Conservation (phyloP, 2,888 invertebrate genomes). For the Rhamphomyia laevipes region DNA sequence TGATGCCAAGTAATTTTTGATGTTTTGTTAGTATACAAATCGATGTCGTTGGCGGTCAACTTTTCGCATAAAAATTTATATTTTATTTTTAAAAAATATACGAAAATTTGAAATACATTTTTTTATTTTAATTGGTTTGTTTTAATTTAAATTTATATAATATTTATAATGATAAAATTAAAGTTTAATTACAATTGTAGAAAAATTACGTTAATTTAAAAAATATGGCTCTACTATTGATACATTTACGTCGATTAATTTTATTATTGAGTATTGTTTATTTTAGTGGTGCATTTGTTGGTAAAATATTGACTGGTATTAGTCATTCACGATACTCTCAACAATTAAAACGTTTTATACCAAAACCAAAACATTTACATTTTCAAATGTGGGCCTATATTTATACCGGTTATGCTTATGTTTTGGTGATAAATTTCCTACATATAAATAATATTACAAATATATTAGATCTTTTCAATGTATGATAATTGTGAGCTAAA, state of each 20-base stretch:
- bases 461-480: constrained; percentile 25
- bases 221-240: constrained; percentile 30
- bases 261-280: constrained; percentile 33
- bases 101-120: too few species aligned
- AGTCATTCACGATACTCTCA: constrained; percentile 20
- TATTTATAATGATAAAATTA: background rate
- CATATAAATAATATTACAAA: constrained; percentile 25
- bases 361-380: constrained; percentile 25
- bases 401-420: constrained; percentile 30
- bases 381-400: constrained; percentile 36
- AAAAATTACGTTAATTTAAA: background rate
- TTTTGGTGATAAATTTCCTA: constrained; percentile 29
- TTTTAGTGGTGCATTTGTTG: constrained; percentile 29
- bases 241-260: constrained; percentile 34
- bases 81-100: too few species aligned
- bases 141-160: background rate
- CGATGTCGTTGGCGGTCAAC: too few species aligned
- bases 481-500: too few species aligned
- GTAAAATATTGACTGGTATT: constrained; percentile 27
- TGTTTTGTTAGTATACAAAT: too few species aligned
- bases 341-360: constrained; percentile 22
- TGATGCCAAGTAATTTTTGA: too few species aligned
- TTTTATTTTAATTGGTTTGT: background rate
- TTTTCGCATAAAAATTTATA: too few species aligned
- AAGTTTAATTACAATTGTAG: background rate